A percentile compares a stretch with the other conserved stretches of the same genome.
These are phyloP conservation scores for Zosterops pallidus DNA, from an alignment of 2,113 vertebrate genomes.

Conservation along the genomic window DNA sequence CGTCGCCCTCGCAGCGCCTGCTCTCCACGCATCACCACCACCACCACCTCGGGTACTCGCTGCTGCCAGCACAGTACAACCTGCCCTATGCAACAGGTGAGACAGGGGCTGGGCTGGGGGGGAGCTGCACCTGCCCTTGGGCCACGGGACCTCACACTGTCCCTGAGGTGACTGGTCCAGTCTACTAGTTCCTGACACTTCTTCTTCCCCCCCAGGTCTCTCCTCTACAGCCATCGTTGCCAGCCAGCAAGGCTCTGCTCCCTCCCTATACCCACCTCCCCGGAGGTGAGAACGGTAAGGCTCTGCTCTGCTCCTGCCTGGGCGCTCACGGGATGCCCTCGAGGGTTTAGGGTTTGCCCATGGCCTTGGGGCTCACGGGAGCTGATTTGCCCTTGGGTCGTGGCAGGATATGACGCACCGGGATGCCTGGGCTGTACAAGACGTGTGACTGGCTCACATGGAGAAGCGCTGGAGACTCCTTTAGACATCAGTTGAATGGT, in stretches of 20 bases:
- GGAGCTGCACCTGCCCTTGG: background rate
- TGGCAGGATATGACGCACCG: conserved; percentile 80
- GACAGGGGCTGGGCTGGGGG: background rate
- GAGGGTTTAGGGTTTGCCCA: background rate
- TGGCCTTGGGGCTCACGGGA: rapidly evolving
- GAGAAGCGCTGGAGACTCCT: conserved; percentile 81
- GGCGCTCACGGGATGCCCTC: background rate
- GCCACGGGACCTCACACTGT: rapidly evolving
- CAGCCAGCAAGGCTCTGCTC: conserved; percentile 75
- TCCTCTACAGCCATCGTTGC: conserved; percentile 96
- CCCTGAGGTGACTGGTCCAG: rapidly evolving
- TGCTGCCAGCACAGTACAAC: conserved; percentile 95
- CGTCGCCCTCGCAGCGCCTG: conserved; percentile 95
- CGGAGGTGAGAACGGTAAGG: conserved; percentile 96
- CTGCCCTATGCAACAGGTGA: conserved; percentile 95
- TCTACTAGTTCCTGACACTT: background rate
- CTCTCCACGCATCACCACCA: conserved; percentile 97
- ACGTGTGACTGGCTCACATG: conserved; percentile 95
- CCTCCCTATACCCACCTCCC: conserved; percentile 87
- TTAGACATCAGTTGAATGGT: conserved; percentile 98
- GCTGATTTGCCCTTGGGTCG: background rate
- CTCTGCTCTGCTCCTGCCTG: background rate
- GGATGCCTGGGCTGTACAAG: conserved; percentile 84
- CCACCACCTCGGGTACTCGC: conserved; percentile 92
- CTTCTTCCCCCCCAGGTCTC: conserved; percentile 78